A percentile compares a stretch with the other conserved stretches of the same genome.
Evolutionary conservation across 2,888 invertebrate species (phyloP).

Genomic region (Eumerus sabulonum): DNA sequence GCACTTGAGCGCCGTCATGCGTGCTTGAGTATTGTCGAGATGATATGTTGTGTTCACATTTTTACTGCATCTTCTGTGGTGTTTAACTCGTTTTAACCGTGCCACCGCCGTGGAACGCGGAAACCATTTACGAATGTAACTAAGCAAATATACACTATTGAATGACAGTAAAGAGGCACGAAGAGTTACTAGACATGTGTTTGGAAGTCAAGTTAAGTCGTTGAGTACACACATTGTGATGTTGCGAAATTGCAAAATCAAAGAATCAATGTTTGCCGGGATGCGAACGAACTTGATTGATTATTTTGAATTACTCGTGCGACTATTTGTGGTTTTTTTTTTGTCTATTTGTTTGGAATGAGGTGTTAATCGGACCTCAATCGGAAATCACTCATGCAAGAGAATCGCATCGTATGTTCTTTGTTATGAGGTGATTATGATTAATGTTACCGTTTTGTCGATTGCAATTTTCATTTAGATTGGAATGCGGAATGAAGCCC

Average conservation of each 20-base stretch:
- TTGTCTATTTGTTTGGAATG: conserved; percentile 11
- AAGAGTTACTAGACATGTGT: conserved; percentile 4
- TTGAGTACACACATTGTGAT: conserved; percentile 1
- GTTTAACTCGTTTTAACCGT: conserved; percentile 19
- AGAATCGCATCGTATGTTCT: conserved; percentile 25
- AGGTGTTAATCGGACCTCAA: conserved; percentile 42
- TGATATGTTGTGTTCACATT: conserved; percentile 29
- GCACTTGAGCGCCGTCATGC: conserved; percentile 49
- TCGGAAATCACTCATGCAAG: conserved; percentile 42
- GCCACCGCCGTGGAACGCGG: conserved; percentile 45
- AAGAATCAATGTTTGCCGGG: neutral
- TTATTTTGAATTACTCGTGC: conserved; percentile 22
- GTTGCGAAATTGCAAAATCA: conserved; percentile 12
- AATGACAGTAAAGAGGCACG: too few relatives aligned
- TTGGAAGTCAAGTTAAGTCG: conserved; percentile 2
- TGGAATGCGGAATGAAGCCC: too few relatives aligned
- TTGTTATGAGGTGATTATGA: conserved; percentile 29
- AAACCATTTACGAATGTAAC: conserved; percentile 35
- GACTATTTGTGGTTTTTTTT: neutral
- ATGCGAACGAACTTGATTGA: conserved; percentile 24
- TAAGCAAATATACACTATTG: too few relatives aligned
- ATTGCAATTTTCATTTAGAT: neutral
- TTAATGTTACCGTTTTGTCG: conserved; percentile 43
- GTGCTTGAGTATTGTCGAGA: conserved; percentile 30
- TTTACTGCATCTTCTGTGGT: conserved; percentile 3